Conservation (phyloP, 23 tunicate genomes). For the Styela clava region DNA sequence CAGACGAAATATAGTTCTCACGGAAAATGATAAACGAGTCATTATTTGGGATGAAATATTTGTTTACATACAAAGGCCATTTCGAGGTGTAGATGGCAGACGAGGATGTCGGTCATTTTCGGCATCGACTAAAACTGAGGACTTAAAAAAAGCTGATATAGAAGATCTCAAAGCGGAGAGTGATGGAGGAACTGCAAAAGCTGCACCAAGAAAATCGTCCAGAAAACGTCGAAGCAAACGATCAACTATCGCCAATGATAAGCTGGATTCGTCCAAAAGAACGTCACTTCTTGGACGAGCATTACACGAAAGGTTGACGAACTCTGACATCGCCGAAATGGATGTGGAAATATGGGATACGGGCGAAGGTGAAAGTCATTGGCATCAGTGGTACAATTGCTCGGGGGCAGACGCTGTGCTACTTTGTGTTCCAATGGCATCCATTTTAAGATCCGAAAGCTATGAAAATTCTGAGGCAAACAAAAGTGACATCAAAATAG, state of each 20-base stretch:
- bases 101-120: background rate
- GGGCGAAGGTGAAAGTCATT: background rate
- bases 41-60: constrained; percentile 21
- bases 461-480: background rate
- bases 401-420: constrained; percentile 36
- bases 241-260: background rate
- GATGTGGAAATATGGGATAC: constrained; percentile 19
- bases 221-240: background rate
- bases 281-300: background rate
- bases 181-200: background rate
- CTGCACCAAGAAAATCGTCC: background rate
- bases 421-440: constrained; percentile 14
- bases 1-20: background rate
- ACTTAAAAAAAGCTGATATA: background rate
- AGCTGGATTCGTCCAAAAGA: background rate
- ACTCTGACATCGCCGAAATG: constrained; percentile 6
- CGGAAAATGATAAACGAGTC: background rate
- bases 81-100: background rate
- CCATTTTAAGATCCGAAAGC: constrained; percentile 12
- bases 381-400: constrained; percentile 25
- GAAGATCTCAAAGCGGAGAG: background rate
- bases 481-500: background rate
- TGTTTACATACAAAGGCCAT: constrained; percentile 4
- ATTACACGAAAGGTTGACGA: background rate
- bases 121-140: background rate